Percentiles rank a stretch among this genome's conserved stretches.
Conservation (phyloP, 2,113 vertebrate species). For the Nannospalax galili region DNA sequence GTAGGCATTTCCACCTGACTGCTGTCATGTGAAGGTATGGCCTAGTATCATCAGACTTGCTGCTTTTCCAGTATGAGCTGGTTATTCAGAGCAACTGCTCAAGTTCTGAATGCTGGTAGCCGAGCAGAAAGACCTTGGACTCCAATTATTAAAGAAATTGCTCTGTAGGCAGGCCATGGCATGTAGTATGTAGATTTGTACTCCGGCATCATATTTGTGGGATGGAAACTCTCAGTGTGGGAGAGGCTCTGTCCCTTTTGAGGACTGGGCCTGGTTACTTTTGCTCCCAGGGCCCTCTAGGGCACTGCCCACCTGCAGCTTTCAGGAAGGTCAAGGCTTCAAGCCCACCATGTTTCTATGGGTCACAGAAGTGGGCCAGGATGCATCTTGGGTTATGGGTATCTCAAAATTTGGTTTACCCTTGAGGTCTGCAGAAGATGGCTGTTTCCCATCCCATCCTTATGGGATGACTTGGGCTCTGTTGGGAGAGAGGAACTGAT, state of each 20-base stretch:
- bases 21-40: not conserved
- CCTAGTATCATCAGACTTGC: not conserved
- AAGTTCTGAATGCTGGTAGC: not conserved
- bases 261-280: not conserved
- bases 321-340: not conserved
- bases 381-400: not conserved
- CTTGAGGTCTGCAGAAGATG: not conserved
- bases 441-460: not conserved
- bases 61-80: not conserved
- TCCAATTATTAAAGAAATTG: accelerated
- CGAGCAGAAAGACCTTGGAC: not conserved
- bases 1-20: not conserved
- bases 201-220: not conserved
- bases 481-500: not conserved
- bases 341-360: accelerated
- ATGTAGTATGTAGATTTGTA: accelerated
- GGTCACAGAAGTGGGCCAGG: not conserved
- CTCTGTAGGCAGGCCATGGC: not conserved
- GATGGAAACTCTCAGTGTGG: accelerated
- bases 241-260: not conserved
- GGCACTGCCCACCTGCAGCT: not conserved
- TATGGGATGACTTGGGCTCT: not conserved
- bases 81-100: not conserved
- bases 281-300: not conserved
- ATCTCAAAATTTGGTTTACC: not conserved